Evolutionary conservation across 2,888 invertebrate genomes (phyloP).

Genomic region (Germaria angustata): DNA sequence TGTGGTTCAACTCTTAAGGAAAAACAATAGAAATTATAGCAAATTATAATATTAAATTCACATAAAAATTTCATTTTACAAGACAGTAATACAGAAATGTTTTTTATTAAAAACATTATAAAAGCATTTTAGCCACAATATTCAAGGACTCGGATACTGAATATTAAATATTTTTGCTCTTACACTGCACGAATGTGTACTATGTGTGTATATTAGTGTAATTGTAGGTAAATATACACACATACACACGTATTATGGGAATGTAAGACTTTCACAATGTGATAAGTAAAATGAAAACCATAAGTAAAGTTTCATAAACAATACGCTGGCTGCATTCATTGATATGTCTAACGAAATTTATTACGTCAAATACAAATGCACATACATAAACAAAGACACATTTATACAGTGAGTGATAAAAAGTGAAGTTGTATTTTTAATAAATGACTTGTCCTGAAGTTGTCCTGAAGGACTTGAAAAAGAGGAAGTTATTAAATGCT

Average conservation of each 20-base stretch:
- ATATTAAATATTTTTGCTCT: slow-evolving; percentile 16
- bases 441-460: too few species aligned
- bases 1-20: background rate
- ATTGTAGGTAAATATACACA: background rate
- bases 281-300: slow-evolving; percentile 58
- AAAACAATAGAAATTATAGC: slow-evolving; percentile 23
- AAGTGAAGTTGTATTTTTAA: background rate
- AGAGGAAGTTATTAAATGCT: too few species aligned
- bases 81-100: too few species aligned
- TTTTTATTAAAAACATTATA: background rate
- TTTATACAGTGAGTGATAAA: background rate
- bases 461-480: too few species aligned
- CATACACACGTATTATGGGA: background rate
- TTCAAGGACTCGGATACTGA: slow-evolving; percentile 37
- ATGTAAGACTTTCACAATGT: slow-evolving; percentile 50
- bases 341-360: slow-evolving; percentile 43
- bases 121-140: slow-evolving; percentile 27
- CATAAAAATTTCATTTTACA: slow-evolving; percentile 29
- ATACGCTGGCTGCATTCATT: slow-evolving; percentile 30
- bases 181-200: background rate
- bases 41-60: slow-evolving; percentile 52
- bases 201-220: background rate
- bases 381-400: background rate
- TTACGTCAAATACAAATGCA: slow-evolving; percentile 3
- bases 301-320: slow-evolving; percentile 58